phyloP scores from a whole-genome alignment of 2,888 invertebrate species.

The Crocallis elinguaria region DNA sequence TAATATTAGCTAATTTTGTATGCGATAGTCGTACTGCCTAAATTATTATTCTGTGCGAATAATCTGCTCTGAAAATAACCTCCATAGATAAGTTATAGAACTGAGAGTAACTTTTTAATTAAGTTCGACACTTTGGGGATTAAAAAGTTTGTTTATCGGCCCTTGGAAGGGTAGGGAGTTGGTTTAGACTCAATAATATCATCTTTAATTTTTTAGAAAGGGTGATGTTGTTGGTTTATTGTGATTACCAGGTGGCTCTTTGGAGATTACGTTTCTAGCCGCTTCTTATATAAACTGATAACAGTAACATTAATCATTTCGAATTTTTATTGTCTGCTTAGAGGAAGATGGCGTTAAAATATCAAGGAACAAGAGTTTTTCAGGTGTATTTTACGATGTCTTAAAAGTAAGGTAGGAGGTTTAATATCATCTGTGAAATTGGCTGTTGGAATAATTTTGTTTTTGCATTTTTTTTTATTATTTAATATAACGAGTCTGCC shows the following conservation, averaged over 20 bases:
- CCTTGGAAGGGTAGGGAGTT: background rate
- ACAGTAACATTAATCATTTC: too few relatives aligned
- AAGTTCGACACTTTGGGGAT: conserved; percentile 12
- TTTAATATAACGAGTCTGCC: too few relatives aligned
- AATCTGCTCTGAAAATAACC: conserved; percentile 3
- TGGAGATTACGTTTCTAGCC: background rate
- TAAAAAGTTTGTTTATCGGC: conserved; percentile 7
- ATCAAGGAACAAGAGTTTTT: too few relatives aligned
- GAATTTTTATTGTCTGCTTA: too few relatives aligned
- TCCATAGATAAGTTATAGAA: conserved; percentile 2
- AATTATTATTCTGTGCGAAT: background rate
- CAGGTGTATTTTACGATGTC: too few relatives aligned
- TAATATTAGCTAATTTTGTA: too few relatives aligned
- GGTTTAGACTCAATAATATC: background rate
- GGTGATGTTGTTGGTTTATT: background rate
- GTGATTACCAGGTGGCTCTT: background rate
- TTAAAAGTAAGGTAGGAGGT: too few relatives aligned
- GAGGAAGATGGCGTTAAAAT: too few relatives aligned
- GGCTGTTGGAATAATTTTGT: too few relatives aligned
- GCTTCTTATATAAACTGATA: too few relatives aligned
- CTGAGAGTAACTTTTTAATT: conserved; percentile 13
- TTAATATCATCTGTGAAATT: too few relatives aligned
- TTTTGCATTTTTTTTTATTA: too few relatives aligned
- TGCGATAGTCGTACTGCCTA: background rate
- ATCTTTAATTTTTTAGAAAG: background rate